Base-by-base conservation (phyloP, 2,113 vertebrate genomes). In the Hoplias malabaricus region DNA sequence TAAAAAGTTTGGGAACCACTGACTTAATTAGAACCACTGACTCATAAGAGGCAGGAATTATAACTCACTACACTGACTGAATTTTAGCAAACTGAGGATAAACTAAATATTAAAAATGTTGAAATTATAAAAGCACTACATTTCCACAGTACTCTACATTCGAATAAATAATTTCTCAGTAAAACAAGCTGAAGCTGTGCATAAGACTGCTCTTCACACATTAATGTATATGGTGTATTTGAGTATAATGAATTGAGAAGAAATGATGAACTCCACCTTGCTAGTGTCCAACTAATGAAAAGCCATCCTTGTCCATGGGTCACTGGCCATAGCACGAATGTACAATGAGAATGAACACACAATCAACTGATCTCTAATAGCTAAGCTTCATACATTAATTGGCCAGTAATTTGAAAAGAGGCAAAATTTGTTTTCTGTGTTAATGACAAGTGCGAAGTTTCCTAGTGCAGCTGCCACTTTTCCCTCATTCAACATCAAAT, bases 191-290 rank as follows among this genome's bases (percentile, higher is more conserved):
- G 31, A 65, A 72, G 31, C 53, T 34, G 16, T 19, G 56, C 67
- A 42, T 65, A 29, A 46, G 21, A 72, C 48, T 56, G 61, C 33
- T n/a, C n/a, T n/a, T n/a, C n/a, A n/a, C 34, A 40, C 43, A 66
- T 33, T 56, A 19, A 54, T 77, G 34, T 33, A 73, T 77, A 69
- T 83, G 63, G 29, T 73, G 46, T 73, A 80, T 53, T 69, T 53
- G 5, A 43, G 31, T 12, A 11, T 61, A 36, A 77, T 63, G 69
- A 62, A 12, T 3, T 19, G 46, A 34, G 27, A 70, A 69, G 27
- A 77, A 42, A 69, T 16, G 29, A 43, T 56, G 67, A 50, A 43
- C 23, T 54, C 19, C 21, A 62, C 31, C 56, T 73, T 16, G 5
- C n/a, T 78, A 46, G 40, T 40, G 56, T 50, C 71, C 69, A 53